These are phyloP conservation scores for Netelia melanura DNA, from an alignment of 2,888 invertebrate genomes.

Conservation along the genomic window DNA sequence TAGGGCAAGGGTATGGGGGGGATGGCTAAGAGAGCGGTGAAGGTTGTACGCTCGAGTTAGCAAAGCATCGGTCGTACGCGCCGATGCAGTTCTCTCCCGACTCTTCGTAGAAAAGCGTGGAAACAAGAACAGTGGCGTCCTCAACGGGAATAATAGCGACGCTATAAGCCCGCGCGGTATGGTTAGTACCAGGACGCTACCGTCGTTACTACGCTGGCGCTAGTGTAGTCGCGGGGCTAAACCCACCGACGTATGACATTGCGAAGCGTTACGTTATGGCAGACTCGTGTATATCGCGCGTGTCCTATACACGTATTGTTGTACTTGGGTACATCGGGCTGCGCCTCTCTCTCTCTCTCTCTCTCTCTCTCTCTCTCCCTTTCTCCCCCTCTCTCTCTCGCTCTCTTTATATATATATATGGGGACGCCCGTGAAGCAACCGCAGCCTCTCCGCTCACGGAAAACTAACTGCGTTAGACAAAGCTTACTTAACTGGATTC, in stretches of 20 bases:
- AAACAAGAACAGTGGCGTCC: slow-evolving; percentile 52
- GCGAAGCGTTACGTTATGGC: slow-evolving; percentile 29
- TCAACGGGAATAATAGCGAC: slow-evolving; percentile 23
- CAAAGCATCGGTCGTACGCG: slow-evolving; percentile 42
- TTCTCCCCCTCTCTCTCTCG: neutral
- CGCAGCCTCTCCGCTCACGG: slow-evolving; percentile 66
- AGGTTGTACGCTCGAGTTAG: slow-evolving; percentile 44
- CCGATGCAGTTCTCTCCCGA: slow-evolving; percentile 41
- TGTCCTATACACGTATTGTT: neutral
- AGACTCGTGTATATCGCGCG: neutral
- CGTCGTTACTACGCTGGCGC: slow-evolving; percentile 19
- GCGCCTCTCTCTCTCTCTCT: neutral
- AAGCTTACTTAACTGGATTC: slow-evolving; percentile 79
- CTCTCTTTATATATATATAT: slow-evolving; percentile 6
- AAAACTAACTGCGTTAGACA: slow-evolving; percentile 79
- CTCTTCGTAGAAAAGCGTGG: slow-evolving; percentile 29
- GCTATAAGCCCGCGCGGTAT: neutral
- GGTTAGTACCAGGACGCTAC: slow-evolving; percentile 35
- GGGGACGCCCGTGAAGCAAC: slow-evolving; percentile 39
- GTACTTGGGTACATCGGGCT: neutral
- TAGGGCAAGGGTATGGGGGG: no score
- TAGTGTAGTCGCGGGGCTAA: slow-evolving; percentile 2
- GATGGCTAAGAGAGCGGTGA: no score
- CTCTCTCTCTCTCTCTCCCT: neutral
- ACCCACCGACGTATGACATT: slow-evolving; percentile 23